Percentiles rank a stretch among this genome's conserved stretches.
Conservation (phyloP, 2,113 vertebrate species). For the Stomatorhinus ivindoensis region DNA sequence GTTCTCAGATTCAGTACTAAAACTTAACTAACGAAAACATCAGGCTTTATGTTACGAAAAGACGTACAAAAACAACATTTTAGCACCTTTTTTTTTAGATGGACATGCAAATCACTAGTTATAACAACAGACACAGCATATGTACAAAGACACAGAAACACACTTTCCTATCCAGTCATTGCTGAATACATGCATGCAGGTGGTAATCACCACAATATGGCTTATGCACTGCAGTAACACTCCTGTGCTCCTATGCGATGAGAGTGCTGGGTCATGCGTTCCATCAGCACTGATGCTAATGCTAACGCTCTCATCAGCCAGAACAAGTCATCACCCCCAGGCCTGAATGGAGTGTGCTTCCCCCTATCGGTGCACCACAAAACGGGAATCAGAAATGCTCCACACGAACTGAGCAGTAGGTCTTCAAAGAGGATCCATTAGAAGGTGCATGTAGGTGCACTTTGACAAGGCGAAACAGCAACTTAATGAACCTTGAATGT, state of each 20-base stretch:
- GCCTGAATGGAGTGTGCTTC: not conserved
- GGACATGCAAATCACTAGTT: conserved; percentile 4
- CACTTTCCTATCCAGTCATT: not conserved
- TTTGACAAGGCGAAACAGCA: not conserved
- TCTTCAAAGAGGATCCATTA: not conserved
- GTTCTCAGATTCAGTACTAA: not conserved
- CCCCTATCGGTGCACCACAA: not conserved
- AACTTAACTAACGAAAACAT: conserved; percentile 18
- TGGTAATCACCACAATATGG: not conserved
- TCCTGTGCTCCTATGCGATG: no score
- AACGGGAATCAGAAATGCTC: not conserved
- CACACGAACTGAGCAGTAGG: not conserved
- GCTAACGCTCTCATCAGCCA: not conserved
- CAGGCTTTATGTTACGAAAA: not conserved
- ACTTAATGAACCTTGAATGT: not conserved
- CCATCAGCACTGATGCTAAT: not conserved
- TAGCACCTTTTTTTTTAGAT: conserved; percentile 57
- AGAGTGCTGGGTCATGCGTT: not conserved
- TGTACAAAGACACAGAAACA: not conserved
- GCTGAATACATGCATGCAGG: not conserved
- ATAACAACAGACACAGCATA: not conserved
- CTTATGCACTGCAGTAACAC: not conserved
- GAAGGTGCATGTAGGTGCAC: not conserved
- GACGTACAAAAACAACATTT: conserved; percentile 35
- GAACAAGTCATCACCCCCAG: not conserved